Conservation (phyloP, 2,113 vertebrate species). For the Suricata suricatta region DNA sequence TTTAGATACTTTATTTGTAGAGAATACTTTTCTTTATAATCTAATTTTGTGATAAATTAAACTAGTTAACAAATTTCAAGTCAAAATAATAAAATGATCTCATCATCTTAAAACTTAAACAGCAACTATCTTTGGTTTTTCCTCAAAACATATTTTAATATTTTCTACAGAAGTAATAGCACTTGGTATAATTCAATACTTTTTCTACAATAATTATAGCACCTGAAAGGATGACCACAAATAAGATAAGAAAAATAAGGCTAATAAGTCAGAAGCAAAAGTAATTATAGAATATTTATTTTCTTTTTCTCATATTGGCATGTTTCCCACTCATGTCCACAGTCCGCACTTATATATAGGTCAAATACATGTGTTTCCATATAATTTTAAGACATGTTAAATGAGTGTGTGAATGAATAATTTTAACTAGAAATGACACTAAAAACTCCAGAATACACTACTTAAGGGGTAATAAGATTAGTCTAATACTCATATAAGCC, state of each 20-base stretch:
- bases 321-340: not conserved
- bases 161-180: not conserved
- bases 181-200: not conserved
- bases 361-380: not conserved
- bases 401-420: not conserved
- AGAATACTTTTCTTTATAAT: not conserved
- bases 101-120: not conserved
- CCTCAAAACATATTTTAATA: not conserved
- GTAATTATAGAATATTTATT: not conserved
- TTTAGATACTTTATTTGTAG: not conserved
- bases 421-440: conserved; percentile 3
- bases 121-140: not conserved
- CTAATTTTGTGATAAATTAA: not conserved
- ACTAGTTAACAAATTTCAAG: not conserved
- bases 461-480: not conserved
- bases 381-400: not conserved
- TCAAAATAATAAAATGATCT: not conserved
- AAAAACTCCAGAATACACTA: not conserved
- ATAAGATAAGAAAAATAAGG: not conserved
- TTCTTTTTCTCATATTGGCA: not conserved
- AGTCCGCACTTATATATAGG: not conserved
- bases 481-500: not conserved
- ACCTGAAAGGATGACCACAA: not conserved
- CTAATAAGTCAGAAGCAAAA: not conserved
- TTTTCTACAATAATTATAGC: not conserved